Base-by-base conservation (phyloP, 2,888 invertebrate genomes). In the Agonum fuliginosum region DNA sequence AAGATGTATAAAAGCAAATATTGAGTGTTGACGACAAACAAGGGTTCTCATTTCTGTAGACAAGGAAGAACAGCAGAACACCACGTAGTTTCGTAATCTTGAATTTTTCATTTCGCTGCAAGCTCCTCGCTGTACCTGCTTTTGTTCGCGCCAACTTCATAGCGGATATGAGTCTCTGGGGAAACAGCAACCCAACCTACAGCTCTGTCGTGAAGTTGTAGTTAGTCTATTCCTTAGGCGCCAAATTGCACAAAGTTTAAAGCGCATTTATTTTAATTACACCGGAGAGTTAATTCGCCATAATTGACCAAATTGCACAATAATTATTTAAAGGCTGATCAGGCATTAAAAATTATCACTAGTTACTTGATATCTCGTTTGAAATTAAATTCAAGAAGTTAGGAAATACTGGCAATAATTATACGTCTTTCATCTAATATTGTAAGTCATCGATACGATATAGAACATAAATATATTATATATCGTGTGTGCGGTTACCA, bases 91-190 rank as follows among this genome's bases (percentile, higher is more conserved):
- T 6, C n/a, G n/a, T 34, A 43, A 3, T 46, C 27, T 34, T 62
- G 14, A 62, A 30, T 62, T 62, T 62, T 62, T 62, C 14, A 62
- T 62, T 30, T 62, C 17, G 17, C 27, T 48, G 48, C 17, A 17
- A 48, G 5, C 2, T 20, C 19, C 20, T 2, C 48, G 22, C 22
- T n/a, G 2, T n/a, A 22, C 54, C n/a, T 54, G 54, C 54, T 24
- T 48, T 54, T 24, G 54, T 24, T 54, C 54, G 24, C 24, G 54
- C 24, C 4, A 24, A 54, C 24, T 54, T 54, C 22, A 12, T 12
- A 54, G 54, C 24, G 58, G 30, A 62, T 62, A 62, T 62, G 14
- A 30, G 30, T 10, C 54, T 12, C 54, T 24, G n/a, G 34, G 10
- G 30, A 27, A 6, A 14, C 17, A 8, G 30, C 30, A 62, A 62